Conservation (phyloP, 64 coral and sea anemone species). For the Stylophora pistillata region DNA sequence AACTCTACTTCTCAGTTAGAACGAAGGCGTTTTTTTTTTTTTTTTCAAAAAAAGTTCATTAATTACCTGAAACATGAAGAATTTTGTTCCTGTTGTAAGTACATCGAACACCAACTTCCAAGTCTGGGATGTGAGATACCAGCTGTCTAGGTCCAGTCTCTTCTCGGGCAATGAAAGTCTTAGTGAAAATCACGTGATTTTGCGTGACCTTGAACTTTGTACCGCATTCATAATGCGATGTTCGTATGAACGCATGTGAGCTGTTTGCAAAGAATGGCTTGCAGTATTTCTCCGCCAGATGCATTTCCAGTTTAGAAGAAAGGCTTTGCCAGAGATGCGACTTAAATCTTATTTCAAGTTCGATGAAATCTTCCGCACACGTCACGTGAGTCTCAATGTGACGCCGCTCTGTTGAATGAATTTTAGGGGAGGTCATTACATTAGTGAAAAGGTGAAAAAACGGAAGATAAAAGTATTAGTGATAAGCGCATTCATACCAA, state of each 20-base stretch:
- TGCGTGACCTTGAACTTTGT: slow-evolving; percentile 4
- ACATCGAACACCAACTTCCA: slow-evolving; percentile 6
- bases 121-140: slow-evolving; percentile 21
- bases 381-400: neutral
- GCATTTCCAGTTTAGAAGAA: slow-evolving; percentile 13
- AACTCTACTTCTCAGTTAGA: too few relatives aligned
- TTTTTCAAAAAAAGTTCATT: neutral
- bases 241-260: slow-evolving; percentile 12
- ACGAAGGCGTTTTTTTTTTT: too few relatives aligned
- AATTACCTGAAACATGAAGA: neutral
- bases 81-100: slow-evolving; percentile 8
- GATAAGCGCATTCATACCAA: too few relatives aligned
- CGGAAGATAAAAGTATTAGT: too few relatives aligned
- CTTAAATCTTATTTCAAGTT: slow-evolving; percentile 4
- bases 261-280: slow-evolving; percentile 28
- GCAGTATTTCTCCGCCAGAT: slow-evolving; percentile 27
- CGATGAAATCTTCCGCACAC: neutral
- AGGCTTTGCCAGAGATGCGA: neutral
- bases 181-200: slow-evolving; percentile 2
- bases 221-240: slow-evolving; percentile 35
- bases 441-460: too few relatives aligned
- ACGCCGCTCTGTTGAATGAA: neutral
- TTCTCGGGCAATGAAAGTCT: slow-evolving; percentile 11
- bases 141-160: neutral
- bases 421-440: too few relatives aligned